A percentile compares a stretch with the other conserved stretches of the same genome.
These are phyloP conservation scores for Acanthisitta chloris DNA, from an alignment of 2,113 vertebrate genomes.

Conservation along the genomic window DNA sequence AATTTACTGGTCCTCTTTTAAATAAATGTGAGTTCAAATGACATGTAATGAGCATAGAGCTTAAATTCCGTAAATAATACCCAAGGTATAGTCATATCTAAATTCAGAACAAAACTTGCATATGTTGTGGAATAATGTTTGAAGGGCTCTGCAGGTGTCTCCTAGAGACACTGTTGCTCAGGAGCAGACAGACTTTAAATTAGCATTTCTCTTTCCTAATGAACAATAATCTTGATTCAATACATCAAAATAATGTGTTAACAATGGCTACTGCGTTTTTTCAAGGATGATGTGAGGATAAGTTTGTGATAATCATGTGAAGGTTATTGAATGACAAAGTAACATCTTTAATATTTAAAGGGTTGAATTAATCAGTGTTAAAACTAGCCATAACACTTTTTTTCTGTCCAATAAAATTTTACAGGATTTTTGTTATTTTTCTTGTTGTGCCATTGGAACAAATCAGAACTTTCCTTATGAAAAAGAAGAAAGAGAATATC, in stretches of 20 bases:
- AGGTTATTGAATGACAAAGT: neutral
- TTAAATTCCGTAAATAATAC: conserved; percentile 1
- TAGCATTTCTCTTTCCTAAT: conserved; percentile 2
- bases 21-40: neutral
- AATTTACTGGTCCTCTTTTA: conserved; percentile 9
- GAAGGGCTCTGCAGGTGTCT: conserved; percentile 12
- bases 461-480: neutral
- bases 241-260: neutral
- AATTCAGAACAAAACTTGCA: conserved; percentile 1
- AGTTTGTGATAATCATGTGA: neutral
- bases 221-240: conserved; percentile 1
- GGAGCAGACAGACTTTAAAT: conserved; percentile 1
- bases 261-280: neutral
- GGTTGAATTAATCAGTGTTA: neutral
- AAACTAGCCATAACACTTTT: neutral
- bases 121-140: neutral
- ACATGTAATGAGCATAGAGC: neutral
- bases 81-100: neutral
- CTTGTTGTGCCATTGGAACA: neutral
- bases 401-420: neutral
- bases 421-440: neutral
- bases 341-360: neutral
- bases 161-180: neutral
- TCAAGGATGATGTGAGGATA: neutral
- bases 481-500: neutral